Base-by-base conservation (phyloP, 2,113 vertebrate genomes). In the Papio anubis region DNA sequence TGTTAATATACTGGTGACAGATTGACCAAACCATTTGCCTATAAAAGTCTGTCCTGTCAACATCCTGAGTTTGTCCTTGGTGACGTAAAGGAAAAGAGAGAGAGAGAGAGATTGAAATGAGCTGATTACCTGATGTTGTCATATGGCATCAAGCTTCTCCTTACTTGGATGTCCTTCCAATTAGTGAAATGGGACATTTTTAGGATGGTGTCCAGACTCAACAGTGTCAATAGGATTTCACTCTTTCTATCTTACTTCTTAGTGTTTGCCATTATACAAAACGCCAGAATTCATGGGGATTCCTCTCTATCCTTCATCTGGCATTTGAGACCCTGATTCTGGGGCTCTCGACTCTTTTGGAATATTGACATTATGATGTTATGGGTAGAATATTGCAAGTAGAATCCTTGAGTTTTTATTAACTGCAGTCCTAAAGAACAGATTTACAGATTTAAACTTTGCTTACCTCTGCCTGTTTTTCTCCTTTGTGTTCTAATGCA, bases 351-450 rank as follows among this genome's bases (percentile, higher is more conserved):
- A 11, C 32, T 61, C 38, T 55, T 70, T 95, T 55, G 79, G 97
- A 91, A 92, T 88, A 68, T 68, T 59, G 59, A 83, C 91, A 93
- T 95, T 97, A 30, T 89, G 88, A 92, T 43, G 78, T 17, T 55
- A n/a, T 21, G 50, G 45, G 45, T 48, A 96, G 93, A 50, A 35
- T n/a, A 23, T 10, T 72, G 38, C 21, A 1, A 82, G 4, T 57
- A 55, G 80, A 78, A 75, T 61, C 38, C n/a, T 76, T 0, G 50
- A 30, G 68, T 16, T 40, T 66, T 55, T 55, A 21, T 10, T n/a
- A n/a, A 4, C n/a, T 10, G 21, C 17, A 11, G 8, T 40, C 27
- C 21, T 52, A 10, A 30, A 57, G 35, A 52, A 59, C 11, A 52
- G 88, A 48, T 64, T 64, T 64, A 64, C 12, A 64, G 61, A 1